phyloP scores from a whole-genome alignment of 2,888 invertebrate species.

The Noctua comes region DNA sequence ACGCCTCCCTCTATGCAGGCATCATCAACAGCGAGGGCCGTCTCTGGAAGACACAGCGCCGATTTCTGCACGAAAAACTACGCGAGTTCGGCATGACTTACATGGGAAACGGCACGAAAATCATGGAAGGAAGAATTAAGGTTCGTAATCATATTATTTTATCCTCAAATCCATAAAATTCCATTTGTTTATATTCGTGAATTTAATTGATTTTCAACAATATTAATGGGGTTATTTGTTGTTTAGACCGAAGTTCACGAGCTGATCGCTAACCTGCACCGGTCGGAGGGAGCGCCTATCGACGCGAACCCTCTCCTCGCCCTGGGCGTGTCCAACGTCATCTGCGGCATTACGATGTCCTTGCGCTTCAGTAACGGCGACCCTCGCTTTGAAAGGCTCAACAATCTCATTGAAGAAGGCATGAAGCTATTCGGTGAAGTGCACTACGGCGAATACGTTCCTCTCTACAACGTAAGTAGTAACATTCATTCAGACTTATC shows the following conservation, averaged over 20 bases:
- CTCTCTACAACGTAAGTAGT: constrained; percentile 91
- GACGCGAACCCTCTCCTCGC: constrained; percentile 94
- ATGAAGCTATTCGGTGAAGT: constrained; percentile 96
- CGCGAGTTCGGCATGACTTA: constrained; percentile 97
- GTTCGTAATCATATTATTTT: constrained; percentile 84
- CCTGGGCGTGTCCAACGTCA: constrained; percentile 96
- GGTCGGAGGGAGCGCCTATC: constrained; percentile 92
- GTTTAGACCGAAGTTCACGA: constrained; percentile 93
- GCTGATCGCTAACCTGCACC: constrained; percentile 92
- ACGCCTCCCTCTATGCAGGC: constrained; percentile 91
- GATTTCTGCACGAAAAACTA: constrained; percentile 96
- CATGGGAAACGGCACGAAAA: constrained; percentile 94
- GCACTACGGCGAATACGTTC: constrained; percentile 95
- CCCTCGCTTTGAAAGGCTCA: constrained; percentile 94
- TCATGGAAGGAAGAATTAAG: constrained; percentile 96
- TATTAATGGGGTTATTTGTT: constrained; percentile 60
- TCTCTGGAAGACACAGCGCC: constrained; percentile 97
- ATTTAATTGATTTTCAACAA: neutral
- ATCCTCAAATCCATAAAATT: neutral
- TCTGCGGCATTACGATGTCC: constrained; percentile 97
- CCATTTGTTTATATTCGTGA: neutral
- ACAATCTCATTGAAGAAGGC: constrained; percentile 97
- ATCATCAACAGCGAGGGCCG: constrained; percentile 97
- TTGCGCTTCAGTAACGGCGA: constrained; percentile 95
- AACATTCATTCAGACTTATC: neutral